These are phyloP conservation scores for Pogonognathellus flavescens DNA, from an alignment of 1,140 invertebrate genomes.

Conservation along the genomic window DNA sequence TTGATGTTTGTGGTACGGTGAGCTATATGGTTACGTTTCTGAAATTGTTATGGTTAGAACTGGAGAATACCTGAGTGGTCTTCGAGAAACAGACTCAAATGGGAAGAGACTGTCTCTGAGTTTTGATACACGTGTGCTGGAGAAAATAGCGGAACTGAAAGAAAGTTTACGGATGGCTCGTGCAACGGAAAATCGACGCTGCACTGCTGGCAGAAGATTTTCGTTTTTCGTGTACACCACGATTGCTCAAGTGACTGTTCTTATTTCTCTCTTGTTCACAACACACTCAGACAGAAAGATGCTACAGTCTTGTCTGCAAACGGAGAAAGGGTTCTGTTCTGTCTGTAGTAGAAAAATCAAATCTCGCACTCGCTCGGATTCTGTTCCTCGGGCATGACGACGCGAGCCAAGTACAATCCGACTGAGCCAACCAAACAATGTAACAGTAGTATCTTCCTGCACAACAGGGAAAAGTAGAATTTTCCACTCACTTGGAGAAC, in stretches of 20 bases:
- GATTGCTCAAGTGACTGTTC: not conserved
- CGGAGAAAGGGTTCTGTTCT: conserved; percentile 39
- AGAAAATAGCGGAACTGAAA: too few species aligned
- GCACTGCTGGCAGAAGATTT: too few species aligned
- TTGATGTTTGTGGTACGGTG: too few species aligned
- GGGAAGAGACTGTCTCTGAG: too few species aligned
- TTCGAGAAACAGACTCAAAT: too few species aligned
- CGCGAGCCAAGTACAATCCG: conserved; percentile 17
- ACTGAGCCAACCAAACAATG: not conserved
- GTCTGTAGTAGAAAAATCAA: conserved; percentile 34
- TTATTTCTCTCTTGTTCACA: too few species aligned
- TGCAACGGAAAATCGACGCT: too few species aligned
- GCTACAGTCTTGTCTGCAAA: conserved; percentile 5
- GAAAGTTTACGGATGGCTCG: too few species aligned
- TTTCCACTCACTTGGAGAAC: conserved; percentile 26
- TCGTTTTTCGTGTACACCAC: not conserved
- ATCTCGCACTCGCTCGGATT: conserved; percentile 42
- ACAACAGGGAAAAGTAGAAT: conserved; percentile 7
- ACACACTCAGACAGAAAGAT: not conserved
- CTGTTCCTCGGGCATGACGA: conserved; percentile 52
- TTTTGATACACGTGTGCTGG: too few species aligned
- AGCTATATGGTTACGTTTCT: too few species aligned
- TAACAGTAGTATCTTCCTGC: not conserved
- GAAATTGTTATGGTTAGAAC: too few species aligned
- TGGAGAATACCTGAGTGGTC: too few species aligned